phyloP scores from a whole-genome alignment of 2,888 invertebrate species.

The Helicoverpa assulta region DNA sequence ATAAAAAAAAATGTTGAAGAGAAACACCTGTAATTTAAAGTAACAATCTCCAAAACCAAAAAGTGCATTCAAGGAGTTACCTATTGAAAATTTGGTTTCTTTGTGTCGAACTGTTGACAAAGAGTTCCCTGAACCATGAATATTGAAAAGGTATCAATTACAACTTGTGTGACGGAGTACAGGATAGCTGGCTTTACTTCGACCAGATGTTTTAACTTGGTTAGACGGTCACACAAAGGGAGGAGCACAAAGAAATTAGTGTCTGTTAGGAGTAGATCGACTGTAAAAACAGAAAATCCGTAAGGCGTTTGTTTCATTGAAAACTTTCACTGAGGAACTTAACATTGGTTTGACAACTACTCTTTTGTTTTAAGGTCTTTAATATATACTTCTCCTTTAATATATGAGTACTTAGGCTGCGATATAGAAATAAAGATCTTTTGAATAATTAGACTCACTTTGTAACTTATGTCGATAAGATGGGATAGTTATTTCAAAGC shows the following conservation, averaged over 20 bases:
- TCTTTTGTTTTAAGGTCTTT: too few relatives aligned
- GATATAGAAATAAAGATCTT: too few relatives aligned
- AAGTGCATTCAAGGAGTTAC: slow-evolving; percentile 42
- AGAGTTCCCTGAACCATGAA: slow-evolving; percentile 79
- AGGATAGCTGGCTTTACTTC: background rate
- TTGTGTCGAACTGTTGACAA: slow-evolving; percentile 65
- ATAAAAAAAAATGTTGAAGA: too few relatives aligned
- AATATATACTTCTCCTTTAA: too few relatives aligned
- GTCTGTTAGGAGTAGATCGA: background rate
- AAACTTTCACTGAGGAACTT: too few relatives aligned
- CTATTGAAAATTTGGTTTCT: slow-evolving; percentile 55
- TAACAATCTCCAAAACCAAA: slow-evolving; percentile 20
- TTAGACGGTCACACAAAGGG: background rate
- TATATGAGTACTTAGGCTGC: too few relatives aligned
- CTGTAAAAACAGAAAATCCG: background rate
- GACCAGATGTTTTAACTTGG: slow-evolving; percentile 21
- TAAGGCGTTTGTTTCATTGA: too few relatives aligned
- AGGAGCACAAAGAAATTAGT: background rate
- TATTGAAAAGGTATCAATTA: slow-evolving; percentile 84
- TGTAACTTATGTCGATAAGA: too few relatives aligned
- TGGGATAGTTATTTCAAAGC: too few relatives aligned
- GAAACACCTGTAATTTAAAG: too few relatives aligned
- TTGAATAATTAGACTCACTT: too few relatives aligned
- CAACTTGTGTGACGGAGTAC: slow-evolving; percentile 57
- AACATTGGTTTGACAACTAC: too few relatives aligned